These are phyloP conservation scores for Byasa hedistus DNA, from an alignment of 2,888 invertebrate genomes.

Conservation along the genomic window DNA sequence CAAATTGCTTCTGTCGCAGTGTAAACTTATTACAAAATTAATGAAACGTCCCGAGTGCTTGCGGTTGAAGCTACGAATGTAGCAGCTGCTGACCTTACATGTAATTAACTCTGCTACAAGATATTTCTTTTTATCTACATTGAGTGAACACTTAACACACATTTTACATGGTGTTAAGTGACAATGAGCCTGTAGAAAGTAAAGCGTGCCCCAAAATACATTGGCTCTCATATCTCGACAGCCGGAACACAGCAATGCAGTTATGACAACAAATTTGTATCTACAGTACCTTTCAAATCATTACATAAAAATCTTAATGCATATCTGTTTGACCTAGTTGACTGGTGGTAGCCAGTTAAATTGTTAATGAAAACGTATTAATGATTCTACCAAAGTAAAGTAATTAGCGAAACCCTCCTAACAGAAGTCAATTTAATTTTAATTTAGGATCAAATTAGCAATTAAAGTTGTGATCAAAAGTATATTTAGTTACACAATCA, in stretches of 20 bases:
- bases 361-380: not conserved
- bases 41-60: constrained; percentile 3
- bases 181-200: no score
- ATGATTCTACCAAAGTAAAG: not conserved
- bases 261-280: no score
- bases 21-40: constrained; percentile 10
- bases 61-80: constrained; percentile 4
- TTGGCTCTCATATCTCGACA: no score
- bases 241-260: no score
- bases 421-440: not conserved
- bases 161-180: not conserved
- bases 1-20: constrained; percentile 16
- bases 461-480: constrained; percentile 5
- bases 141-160: not conserved
- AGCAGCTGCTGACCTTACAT: constrained; percentile 4
- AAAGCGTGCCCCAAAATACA: no score
- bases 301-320: not conserved
- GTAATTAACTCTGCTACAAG: not conserved
- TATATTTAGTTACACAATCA: not conserved
- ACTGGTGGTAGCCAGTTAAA: not conserved
- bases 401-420: not conserved
- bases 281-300: no score
- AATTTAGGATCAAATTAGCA: not conserved
- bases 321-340: not conserved
- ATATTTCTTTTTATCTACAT: not conserved